These are phyloP conservation scores for Agriopis marginaria DNA, from an alignment of 2,888 invertebrate genomes.

Conservation along the genomic window DNA sequence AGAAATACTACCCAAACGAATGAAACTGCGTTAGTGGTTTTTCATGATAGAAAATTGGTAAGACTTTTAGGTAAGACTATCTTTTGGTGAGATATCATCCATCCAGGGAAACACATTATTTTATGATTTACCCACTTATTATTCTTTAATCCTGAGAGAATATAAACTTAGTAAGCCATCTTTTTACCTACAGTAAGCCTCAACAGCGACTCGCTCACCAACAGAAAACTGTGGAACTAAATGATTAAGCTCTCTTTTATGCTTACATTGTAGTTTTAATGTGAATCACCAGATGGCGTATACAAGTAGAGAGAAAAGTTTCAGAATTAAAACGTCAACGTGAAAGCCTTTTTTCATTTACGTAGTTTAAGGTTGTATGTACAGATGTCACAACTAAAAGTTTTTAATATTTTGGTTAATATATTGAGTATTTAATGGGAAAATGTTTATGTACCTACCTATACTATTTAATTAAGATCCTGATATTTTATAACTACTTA, in stretches of 20 bases:
- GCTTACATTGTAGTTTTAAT: constrained; percentile 24
- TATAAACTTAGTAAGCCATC: background rate
- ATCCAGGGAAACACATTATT: too few species aligned
- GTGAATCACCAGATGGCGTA: constrained; percentile 43
- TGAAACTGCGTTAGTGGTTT: too few species aligned
- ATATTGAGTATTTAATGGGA: background rate
- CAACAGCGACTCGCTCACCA: constrained; percentile 1
- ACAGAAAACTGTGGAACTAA: constrained; percentile 43
- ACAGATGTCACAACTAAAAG: constrained; percentile 11
- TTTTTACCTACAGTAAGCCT: background rate
- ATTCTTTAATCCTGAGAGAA: too few species aligned
- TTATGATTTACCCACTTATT: too few species aligned
- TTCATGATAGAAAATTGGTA: too few species aligned
- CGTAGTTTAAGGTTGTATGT: background rate
- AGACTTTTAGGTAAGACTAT: too few species aligned
- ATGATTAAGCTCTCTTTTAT: background rate
- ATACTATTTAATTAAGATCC: too few species aligned
- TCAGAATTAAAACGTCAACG: background rate
- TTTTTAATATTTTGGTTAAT: background rate
- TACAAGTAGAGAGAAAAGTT: background rate
- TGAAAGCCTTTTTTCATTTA: background rate
- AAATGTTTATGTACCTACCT: too few species aligned
- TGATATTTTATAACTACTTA: too few species aligned
- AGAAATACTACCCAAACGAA: constrained; percentile 46
- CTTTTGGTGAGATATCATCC: too few species aligned